Evolutionary conservation across 2,888 invertebrate species (phyloP).

Genomic region (Opisthograptis luteolata): DNA sequence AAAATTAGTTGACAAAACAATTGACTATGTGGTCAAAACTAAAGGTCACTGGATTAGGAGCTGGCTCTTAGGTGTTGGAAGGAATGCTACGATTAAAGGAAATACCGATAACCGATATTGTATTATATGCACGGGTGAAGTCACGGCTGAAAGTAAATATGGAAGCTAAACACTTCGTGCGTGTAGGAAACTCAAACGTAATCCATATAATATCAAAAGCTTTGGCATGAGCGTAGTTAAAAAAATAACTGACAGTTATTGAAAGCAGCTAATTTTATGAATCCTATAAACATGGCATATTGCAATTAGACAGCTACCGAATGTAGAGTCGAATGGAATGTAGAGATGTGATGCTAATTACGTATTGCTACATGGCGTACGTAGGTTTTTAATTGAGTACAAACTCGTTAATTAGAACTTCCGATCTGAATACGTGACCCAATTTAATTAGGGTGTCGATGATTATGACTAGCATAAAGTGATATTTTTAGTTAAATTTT

Average conservation of each 20-base stretch:
- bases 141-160: no score
- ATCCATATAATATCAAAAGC: not conserved
- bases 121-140: no score
- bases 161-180: not conserved
- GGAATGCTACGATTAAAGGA: no score
- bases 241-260: not conserved
- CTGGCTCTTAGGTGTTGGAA: no score
- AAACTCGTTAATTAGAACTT: slow-evolving; percentile 37
- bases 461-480: not conserved
- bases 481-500: not conserved
- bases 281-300: slow-evolving; percentile 8
- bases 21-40: no score
- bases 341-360: no score
- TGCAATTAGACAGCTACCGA: slow-evolving; percentile 9
- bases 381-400: slow-evolving; percentile 39
- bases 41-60: no score
- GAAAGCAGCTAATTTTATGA: slow-evolving; percentile 2
- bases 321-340: slow-evolving; percentile 25
- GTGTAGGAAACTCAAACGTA: not conserved
- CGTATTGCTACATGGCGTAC: not conserved
- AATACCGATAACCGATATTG: no score
- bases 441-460: not conserved
- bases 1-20: no score
- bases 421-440: slow-evolving; percentile 23
- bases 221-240: not conserved